These are phyloP conservation scores for Yponomeuta cagnagella DNA, from an alignment of 2,888 invertebrate genomes.

Conservation along the genomic window DNA sequence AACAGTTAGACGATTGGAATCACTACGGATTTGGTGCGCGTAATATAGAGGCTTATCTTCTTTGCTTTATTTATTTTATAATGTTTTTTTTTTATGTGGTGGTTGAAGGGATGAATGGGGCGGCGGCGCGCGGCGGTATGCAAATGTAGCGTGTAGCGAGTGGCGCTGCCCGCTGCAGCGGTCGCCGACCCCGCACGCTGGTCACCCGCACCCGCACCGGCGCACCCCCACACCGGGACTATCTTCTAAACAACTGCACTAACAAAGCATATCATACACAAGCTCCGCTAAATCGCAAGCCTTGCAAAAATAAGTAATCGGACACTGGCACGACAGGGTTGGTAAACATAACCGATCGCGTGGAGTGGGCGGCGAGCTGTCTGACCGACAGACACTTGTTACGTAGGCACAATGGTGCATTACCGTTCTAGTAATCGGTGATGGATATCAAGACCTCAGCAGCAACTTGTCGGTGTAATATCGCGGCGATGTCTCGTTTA, in stretches of 20 bases:
- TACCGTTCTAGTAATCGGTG: not conserved
- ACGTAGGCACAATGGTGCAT: not conserved
- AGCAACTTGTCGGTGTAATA: no score
- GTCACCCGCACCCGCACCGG: not conserved
- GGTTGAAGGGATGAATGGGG: constrained; percentile 5
- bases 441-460: no score
- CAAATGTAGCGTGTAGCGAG: constrained; percentile 8
- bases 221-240: not conserved
- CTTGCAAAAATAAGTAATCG: not conserved
- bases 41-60: no score
- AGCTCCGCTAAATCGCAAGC: not conserved
- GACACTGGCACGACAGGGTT: not conserved
- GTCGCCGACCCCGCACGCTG: not conserved
- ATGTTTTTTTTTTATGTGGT: not conserved
- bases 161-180: not conserved
- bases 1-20: no score
- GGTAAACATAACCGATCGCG: not conserved
- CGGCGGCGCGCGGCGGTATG: not conserved
- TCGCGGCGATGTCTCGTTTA: no score
- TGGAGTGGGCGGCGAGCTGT: not conserved
- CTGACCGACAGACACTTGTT: not conserved
- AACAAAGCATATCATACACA: not conserved
- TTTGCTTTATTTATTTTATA: not conserved
- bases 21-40: no score
- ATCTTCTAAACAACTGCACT: not conserved